These are phyloP conservation scores for Hypotaenidia philippensis DNA, from an alignment of 2,797 vertebrate species.

Conservation along the genomic window DNA sequence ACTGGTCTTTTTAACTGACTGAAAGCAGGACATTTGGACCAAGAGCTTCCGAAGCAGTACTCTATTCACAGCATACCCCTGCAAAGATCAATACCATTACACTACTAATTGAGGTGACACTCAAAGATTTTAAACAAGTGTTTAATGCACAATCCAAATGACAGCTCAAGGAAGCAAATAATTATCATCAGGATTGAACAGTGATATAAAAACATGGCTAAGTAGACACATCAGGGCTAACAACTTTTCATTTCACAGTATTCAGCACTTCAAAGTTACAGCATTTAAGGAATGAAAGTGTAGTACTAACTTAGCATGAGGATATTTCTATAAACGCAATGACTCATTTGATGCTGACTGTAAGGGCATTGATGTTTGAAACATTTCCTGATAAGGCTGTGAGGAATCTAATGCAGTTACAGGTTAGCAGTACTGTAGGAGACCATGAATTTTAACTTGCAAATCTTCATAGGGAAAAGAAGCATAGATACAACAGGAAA, in stretches of 20 bases:
- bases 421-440: background rate
- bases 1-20: background rate
- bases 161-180: slow-evolving; percentile 15
- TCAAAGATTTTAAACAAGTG: background rate
- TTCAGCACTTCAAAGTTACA: background rate
- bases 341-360: background rate
- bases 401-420: background rate
- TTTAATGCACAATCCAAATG: background rate
- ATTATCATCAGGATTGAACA: background rate
- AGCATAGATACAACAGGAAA: background rate
- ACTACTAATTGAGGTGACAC: background rate
- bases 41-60: background rate
- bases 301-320: background rate
- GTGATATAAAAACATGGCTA: background rate
- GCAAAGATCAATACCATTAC: background rate
- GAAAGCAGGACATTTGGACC: background rate
- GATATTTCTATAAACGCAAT: background rate
- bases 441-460: background rate
- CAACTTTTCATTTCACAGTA: background rate
- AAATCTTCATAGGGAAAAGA: background rate
- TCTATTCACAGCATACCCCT: background rate
- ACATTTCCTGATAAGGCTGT: background rate
- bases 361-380: background rate
- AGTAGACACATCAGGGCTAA: background rate
- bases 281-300: background rate